Evolutionary conservation across 1,140 invertebrate genomes (phyloP), one percentile per base, ranked within the genome.

Genomic region (Rhagoletis zephyria): DNA sequence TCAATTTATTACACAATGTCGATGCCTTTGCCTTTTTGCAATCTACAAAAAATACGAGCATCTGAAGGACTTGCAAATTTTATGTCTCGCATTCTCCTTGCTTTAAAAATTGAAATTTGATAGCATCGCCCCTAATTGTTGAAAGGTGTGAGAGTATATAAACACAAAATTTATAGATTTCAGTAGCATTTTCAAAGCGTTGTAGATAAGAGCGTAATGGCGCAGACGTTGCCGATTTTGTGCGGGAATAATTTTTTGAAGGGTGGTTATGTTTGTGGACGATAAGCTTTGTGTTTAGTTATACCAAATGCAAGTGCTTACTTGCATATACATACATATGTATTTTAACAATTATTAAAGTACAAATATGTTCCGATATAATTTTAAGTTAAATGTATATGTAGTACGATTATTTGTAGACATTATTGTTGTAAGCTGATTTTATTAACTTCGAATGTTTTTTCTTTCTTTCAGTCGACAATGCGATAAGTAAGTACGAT

Each of bases 401-500:
- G 30, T 30, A 30, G 30, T 30, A 30, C 30, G 30, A 30, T 30
- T 30, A 30, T 30, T 30, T 30, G 30, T 30, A 30, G 30, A 30
- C 30, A 30, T 30, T 30, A 30, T 30, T 30, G 30, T 30, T 30
- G 30, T 30, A 30, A 30, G 30, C 30, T 30, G 30, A 12, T 64
- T n/a, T 64, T n/a, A 64, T n/a, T 64, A 64, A 64, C 63, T 7
- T 67, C 14, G 42, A 40, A 9, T 10, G 1, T 88, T 56, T 67
- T 85, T 59, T 87, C 63, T 77, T 89, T 10, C 42, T 90, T 92
- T n/a, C 91, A 92, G 91, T 90, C 91, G 91, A 92, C 89, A 92
- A 90, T 86, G 91, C 91, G 63, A 92, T 92, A 92, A 92, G 91
- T 92, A 92, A 92, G 91, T 92, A 89, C 64, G 81, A 2, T 59